Conservation (phyloP, 1,140 invertebrate genomes). For the Diachasma alloeum region DNA sequence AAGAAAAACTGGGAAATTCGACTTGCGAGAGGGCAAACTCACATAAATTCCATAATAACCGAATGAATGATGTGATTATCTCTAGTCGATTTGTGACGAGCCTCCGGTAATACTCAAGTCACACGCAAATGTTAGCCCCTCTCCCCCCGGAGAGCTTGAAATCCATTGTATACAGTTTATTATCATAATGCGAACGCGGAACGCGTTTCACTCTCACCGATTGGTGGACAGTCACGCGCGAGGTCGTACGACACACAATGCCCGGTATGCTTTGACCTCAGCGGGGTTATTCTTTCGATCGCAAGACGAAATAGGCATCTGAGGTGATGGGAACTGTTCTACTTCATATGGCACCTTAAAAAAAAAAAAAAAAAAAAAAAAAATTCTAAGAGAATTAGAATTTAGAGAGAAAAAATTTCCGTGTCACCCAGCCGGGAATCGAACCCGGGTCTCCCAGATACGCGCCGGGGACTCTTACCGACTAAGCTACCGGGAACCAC, state of each 20-base stretch:
- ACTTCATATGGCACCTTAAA: no score
- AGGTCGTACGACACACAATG: neutral
- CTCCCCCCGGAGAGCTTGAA: neutral
- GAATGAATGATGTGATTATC: conserved; percentile 3
- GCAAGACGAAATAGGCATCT: neutral
- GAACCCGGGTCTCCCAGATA: no score
- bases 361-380: no score
- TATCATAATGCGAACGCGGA: neutral
- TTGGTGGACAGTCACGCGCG: neutral
- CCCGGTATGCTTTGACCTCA: neutral
- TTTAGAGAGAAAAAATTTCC: no score
- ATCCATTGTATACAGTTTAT: neutral
- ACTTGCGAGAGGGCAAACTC: neutral
- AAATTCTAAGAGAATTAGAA: no score
- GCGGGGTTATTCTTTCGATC: neutral
- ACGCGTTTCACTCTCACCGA: neutral
- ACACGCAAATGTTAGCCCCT: neutral
- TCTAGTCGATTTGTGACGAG: conserved; percentile 6
- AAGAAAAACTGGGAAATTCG: neutral
- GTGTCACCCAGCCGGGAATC: no score
- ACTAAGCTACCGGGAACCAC: no score
- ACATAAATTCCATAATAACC: neutral
- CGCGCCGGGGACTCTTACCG: no score
- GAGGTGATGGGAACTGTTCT: no score
- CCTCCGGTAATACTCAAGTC: conserved; percentile 1